A percentile compares a stretch with the other conserved stretches of the same genome.
These are phyloP conservation scores for Eupithecia insigniata DNA, from an alignment of 2,888 invertebrate species.

Conservation along the genomic window DNA sequence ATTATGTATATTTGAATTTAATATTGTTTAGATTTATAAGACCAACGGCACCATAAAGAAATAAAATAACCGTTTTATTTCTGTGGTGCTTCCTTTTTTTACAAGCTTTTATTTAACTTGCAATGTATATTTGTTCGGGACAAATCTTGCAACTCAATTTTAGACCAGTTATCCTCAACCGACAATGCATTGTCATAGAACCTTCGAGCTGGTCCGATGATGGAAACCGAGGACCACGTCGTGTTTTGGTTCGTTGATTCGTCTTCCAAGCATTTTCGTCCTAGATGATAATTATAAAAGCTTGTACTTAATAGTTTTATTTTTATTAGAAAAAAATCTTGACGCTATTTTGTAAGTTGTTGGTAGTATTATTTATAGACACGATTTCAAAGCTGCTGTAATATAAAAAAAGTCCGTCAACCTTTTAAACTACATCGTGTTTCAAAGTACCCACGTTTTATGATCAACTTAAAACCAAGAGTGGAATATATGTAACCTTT, in stretches of 20 bases:
- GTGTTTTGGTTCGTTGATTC: too few relatives aligned
- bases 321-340: too few relatives aligned
- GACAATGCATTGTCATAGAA: too few relatives aligned
- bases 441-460: conserved; percentile 22
- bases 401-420: conserved; percentile 6
- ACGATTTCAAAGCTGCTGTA: neutral
- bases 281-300: too few relatives aligned
- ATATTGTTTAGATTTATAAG: conserved; percentile 8
- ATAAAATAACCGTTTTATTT: neutral
- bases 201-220: too few relatives aligned
- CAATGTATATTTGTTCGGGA: too few relatives aligned
- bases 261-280: too few relatives aligned
- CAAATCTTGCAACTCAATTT: too few relatives aligned
- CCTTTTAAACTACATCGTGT: conserved; percentile 23
- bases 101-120: too few relatives aligned
- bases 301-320: too few relatives aligned
- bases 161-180: too few relatives aligned
- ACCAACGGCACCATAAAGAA: neutral
- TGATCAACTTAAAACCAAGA: conserved; percentile 33
- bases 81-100: neutral
- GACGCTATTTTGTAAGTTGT: neutral
- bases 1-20: conserved; percentile 12
- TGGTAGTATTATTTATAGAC: neutral
- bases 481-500: conserved; percentile 50
- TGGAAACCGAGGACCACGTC: too few relatives aligned